A percentile compares a stretch with the other conserved stretches of the same genome.
Conservation (phyloP, 1,140 invertebrate genomes). For the Cotesia glomerata region DNA sequence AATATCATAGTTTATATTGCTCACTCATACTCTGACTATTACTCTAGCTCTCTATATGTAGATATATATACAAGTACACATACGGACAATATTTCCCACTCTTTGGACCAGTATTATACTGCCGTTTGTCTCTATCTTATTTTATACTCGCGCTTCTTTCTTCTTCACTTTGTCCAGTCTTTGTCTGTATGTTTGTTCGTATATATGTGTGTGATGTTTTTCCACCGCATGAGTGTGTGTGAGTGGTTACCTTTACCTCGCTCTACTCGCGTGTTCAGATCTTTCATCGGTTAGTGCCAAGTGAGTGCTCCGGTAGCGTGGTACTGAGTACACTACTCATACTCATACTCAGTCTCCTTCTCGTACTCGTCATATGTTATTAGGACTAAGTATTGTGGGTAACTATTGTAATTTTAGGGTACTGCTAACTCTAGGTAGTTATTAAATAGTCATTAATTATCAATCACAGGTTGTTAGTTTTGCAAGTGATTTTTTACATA, state of each 20-base stretch:
- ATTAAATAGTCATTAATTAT: background rate
- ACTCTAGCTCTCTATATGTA: slow-evolving; percentile 1
- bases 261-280: slow-evolving; percentile 41
- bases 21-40: slow-evolving; percentile 33
- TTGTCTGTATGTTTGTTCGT: background rate
- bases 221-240: background rate
- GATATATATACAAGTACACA: background rate
- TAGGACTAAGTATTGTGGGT: background rate
- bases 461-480: background rate
- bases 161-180: slow-evolving; percentile 19
- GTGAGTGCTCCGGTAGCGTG: slow-evolving; percentile 47
- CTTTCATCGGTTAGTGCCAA: slow-evolving; percentile 48
- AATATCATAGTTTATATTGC: slow-evolving; percentile 26
- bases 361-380: background rate
- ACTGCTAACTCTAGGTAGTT: too few relatives aligned
- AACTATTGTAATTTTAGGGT: too few relatives aligned
- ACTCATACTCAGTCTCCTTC: background rate
- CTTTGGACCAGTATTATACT: background rate
- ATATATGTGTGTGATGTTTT: background rate
- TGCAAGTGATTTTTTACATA: too few relatives aligned
- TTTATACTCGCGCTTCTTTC: slow-evolving; percentile 10
- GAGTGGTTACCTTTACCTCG: slow-evolving; percentile 42
- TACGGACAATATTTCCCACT: background rate
- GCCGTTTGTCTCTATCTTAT: slow-evolving; percentile 25
- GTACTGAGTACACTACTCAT: slow-evolving; percentile 10